Evolutionary conservation across 1,140 invertebrate genomes (phyloP), one percentile per base, ranked within the genome.

Genomic region (Apocrypta bakeri): DNA sequence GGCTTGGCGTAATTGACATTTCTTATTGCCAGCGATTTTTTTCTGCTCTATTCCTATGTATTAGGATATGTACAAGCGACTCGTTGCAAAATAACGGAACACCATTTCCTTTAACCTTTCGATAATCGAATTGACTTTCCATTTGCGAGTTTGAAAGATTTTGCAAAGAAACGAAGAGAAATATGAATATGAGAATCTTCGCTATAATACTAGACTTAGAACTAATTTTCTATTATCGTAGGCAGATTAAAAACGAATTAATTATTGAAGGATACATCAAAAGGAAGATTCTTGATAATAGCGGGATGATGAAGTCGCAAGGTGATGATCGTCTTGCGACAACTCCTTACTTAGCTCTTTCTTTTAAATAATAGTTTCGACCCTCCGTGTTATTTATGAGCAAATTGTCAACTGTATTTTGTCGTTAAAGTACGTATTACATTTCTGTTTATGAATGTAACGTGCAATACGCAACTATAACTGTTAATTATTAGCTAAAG

Each of bases 71-170:
- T 37, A 42, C 63, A n/a, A n/a, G n/a, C n/a, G 24, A 4, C 37
- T 73, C 14, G 14, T 66, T 82, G 40, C 42, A n/a, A 75, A 75
- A 81, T 66, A 68, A 1, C 40, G 64, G 42, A 82, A 82, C 80
- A 69, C 29, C 42, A 56, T 76, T 69, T 82, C 37, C 63, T 66
- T 29, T 25, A 21, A 17, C 17, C n/a, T n/a, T n/a, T 37, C 17
- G 48, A 40, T 31, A 48, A 79, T 56, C 7, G 25, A 78, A 48
- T 29, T 29, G 61, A 69, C 42, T 68, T 29, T n/a, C n/a, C n/a
- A n/a, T n/a, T n/a, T n/a, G n/a, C n/a, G 33, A 37, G 33, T 37
- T 2, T 37, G 33, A 37, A 37, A 37, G 33, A 37, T 37, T 37
- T 37, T 9, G 9, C 33, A 9, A 9, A 37, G 2, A 9, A 37